These are phyloP conservation scores for Tuberolachnus salignus DNA, from an alignment of 2,888 invertebrate genomes.

Conservation along the genomic window DNA sequence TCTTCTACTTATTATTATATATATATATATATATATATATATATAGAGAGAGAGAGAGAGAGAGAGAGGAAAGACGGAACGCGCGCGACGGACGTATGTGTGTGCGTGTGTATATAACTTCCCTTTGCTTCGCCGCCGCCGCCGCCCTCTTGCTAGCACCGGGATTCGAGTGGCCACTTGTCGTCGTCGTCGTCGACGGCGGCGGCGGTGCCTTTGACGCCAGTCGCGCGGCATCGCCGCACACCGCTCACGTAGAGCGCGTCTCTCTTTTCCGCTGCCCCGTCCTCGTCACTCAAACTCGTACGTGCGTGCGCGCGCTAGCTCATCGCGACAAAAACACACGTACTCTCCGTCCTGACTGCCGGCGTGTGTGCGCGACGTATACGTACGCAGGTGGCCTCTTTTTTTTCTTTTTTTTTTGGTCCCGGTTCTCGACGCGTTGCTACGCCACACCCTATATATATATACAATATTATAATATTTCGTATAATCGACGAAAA, in stretches of 20 bases:
- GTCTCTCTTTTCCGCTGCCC: not conserved
- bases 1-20: too few relatives aligned
- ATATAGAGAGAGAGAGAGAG: too few relatives aligned
- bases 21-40: too few relatives aligned
- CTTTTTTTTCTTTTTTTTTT: too few relatives aligned
- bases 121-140: not conserved
- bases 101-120: not conserved
- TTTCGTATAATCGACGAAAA: not conserved
- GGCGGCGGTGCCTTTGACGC: constrained; percentile 54
- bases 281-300: not conserved
- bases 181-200: constrained; percentile 14
- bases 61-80: not conserved
- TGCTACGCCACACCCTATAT: not conserved
- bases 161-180: constrained; percentile 50
- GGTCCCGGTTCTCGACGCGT: not conserved
- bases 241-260: not conserved
- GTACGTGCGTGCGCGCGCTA: not conserved
- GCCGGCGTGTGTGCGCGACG: not conserved
- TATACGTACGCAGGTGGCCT: not conserved
- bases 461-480: not conserved
- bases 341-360: not conserved
- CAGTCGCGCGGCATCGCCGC: constrained; percentile 42
- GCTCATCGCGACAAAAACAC: not conserved
- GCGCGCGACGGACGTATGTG: not conserved
- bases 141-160: not conserved